Base-by-base conservation (phyloP, 2,797 vertebrate species). In the Discoglossus pictus region DNA sequence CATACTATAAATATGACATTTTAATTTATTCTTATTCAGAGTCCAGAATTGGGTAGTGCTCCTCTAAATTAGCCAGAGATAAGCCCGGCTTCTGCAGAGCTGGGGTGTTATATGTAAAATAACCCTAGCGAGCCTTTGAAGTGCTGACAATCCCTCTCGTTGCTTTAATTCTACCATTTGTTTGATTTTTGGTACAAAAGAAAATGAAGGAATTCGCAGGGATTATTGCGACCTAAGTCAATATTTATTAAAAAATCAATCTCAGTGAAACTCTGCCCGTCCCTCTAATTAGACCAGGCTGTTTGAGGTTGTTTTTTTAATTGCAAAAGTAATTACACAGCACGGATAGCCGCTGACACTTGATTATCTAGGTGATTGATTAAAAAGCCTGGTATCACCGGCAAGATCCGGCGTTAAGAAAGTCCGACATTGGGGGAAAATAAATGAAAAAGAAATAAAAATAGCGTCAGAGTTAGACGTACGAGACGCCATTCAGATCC, bases 221-320 rank as follows among this genome's bases (percentile, higher is more conserved):
- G 92, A 95, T 94, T 94, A 94, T 93, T 92, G 93, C 92, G 93
- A 97, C 94, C 95, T 92, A 95, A 97, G 97, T 99, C 97, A 98
- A 98, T 97, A 97, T 97, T 95, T 98, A 98, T 99, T 97, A 98
- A 94, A 96, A 98, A 99, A 98, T 98, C 95, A 97, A 98, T 98
- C 95, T 95, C 89, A 92, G 95, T 94, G 95, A 96, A 93, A 94
- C 98, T 98, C 93, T 95, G 93, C 91, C 93, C 94, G 94, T 97
- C 94, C 93, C 89, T 97, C 95, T 98, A 98, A 99, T 99, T 98
- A 98, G 95, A 97, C 87, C 90, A 94, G 95, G 95, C 96, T 95
- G 97, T 94, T 97, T 89, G 93, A 97, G 96, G 96, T 99, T 98
- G 95, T 97, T 97, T 98, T 98, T 71, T 99, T 99, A 99, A 99